phyloP scores from a whole-genome alignment of 2,888 invertebrate species.

The Drosophila kuntzei region DNA sequence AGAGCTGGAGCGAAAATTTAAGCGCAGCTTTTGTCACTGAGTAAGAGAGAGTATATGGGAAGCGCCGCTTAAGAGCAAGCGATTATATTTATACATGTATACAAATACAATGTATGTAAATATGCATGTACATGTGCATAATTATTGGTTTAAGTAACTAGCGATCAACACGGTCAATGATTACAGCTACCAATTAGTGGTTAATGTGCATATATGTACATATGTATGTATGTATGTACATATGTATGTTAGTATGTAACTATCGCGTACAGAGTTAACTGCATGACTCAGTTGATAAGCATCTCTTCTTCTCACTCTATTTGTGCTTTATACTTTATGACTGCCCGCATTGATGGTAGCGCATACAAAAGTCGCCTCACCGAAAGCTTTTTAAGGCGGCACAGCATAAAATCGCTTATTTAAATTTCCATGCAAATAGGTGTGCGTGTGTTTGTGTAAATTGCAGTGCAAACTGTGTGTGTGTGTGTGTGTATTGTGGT shows the following conservation, averaged over 20 bases:
- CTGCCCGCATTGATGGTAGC: constrained; percentile 31
- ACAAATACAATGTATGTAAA: neutral
- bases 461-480: constrained; percentile 32
- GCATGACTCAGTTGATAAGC: constrained; percentile 12
- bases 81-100: constrained; percentile 29
- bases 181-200: constrained; percentile 45
- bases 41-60: constrained; percentile 12
- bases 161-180: constrained; percentile 49
- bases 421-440: constrained; percentile 52
- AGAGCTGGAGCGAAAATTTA: constrained; percentile 34
- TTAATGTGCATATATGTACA: constrained; percentile 14
- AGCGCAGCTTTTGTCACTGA: constrained; percentile 36
- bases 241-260: constrained; percentile 17
- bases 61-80: constrained; percentile 29
- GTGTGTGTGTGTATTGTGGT: constrained; percentile 48
- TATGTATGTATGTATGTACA: neutral
- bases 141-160: constrained; percentile 47
- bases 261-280: constrained; percentile 21
- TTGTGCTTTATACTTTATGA: constrained; percentile 1
- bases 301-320: constrained; percentile 5
- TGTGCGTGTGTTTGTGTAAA: constrained; percentile 27
- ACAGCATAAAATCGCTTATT: constrained; percentile 76
- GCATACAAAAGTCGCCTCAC: constrained; percentile 39
- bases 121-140: constrained; percentile 9
- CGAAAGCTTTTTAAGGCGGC: constrained; percentile 47